These are phyloP conservation scores for Chlorospingus flavigularis DNA, from an alignment of 2,797 vertebrate genomes.

Conservation along the genomic window DNA sequence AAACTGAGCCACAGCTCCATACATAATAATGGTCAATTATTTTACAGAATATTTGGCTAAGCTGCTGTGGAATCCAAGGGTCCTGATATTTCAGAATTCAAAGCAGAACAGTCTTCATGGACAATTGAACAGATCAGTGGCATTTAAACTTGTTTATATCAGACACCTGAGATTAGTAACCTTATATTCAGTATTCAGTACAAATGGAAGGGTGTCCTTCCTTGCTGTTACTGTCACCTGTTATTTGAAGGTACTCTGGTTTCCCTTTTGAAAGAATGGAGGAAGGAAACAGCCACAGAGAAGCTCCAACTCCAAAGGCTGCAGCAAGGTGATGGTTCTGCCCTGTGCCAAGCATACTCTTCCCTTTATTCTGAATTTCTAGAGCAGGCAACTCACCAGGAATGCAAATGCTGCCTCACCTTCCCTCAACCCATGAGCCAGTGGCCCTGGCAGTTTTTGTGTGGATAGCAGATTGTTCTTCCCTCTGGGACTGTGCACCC, in stretches of 20 bases:
- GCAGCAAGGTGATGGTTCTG: accelerated
- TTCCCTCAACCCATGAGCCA: background rate
- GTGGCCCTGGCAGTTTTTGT: background rate
- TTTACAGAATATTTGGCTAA: background rate
- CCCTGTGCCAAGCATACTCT: accelerated
- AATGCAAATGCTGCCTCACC: background rate
- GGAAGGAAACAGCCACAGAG: background rate
- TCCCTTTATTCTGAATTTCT: background rate
- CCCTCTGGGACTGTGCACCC: background rate
- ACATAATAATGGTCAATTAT: background rate
- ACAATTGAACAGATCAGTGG: background rate
- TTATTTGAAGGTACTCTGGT: background rate
- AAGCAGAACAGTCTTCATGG: background rate
- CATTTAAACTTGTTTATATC: background rate
- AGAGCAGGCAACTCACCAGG: background rate
- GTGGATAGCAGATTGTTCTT: accelerated
- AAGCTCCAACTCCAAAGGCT: background rate
- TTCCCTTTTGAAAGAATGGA: background rate
- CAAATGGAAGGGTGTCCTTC: background rate
- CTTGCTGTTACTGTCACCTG: background rate
- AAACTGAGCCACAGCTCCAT: background rate
- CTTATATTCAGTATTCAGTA: background rate
- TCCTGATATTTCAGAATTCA: background rate
- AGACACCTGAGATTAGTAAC: background rate
- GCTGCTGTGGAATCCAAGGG: background rate